Base-by-base conservation (phyloP, 2,113 vertebrate genomes). In the Prunella himalayana region DNA sequence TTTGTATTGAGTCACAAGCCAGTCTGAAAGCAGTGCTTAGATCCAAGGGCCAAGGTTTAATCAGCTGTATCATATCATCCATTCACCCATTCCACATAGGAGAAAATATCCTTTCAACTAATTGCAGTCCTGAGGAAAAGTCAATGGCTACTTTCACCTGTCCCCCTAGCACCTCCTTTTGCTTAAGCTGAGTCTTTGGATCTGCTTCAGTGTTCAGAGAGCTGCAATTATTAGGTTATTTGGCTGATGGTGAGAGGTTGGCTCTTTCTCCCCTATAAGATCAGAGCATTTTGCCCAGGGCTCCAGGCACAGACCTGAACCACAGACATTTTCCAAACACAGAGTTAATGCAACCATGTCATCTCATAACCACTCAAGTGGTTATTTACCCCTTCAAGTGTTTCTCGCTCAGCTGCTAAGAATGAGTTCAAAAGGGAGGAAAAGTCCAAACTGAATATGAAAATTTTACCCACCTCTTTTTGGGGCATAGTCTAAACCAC, bases 331-430 rank as follows among this genome's bases (percentile, higher is more conserved):
- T 80, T 88, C 88, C 80, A 82, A 85, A 91, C 77, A 80, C 85
- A 70, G 65, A 91, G 57, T 83, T 82, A 93, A 94, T 4, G 66
- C 66, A 94, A 91, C 70, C 82, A 73, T 92, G 78, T 56, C 85
- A 95, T 90, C 82, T 95, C 94, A 92, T 81, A 86, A 91, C n/a
- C 79, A 88, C 93, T 92, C 79, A 41, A 70, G 82, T 81, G 93
- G 47, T 65, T 88, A 83, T 95, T 95, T 92, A 92, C 59, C 53
- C 91, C 82, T 86, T 60, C 85, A 28, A 95, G 70, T 88, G 75
- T 65, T 93, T 73, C 82, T 92, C 0, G 0, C 66, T 79, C 75
- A 61, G 94, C 78, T 91, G 71, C 78, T 86, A 68, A 39, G 80
- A 85, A 84, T 3, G 42, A 89, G 54, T 53, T 88, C 82, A 85